These are phyloP conservation scores for Pseudorhombus dupliciocellatus DNA, from an alignment of 2,113 vertebrate genomes.

Conservation along the genomic window DNA sequence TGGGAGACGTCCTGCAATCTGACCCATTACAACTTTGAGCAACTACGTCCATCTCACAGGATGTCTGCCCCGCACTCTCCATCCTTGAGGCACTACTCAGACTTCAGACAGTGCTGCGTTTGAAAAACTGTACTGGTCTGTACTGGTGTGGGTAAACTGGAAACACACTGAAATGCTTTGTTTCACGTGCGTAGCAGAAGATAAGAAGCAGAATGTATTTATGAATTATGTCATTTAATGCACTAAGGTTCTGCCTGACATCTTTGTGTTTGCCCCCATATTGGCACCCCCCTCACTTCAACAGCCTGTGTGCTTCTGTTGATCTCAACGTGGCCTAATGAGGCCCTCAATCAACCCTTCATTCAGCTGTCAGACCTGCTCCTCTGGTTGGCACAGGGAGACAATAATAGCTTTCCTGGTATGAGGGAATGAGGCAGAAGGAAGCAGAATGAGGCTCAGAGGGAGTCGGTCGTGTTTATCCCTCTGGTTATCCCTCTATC, in stretches of 20 bases:
- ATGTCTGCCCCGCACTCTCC: background rate
- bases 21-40: slow-evolving; percentile 37
- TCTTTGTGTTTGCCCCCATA: background rate
- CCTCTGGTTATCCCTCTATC: slow-evolving; percentile 75
- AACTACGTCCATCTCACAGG: background rate
- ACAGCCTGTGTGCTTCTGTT: background rate
- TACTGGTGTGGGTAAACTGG: too few species aligned
- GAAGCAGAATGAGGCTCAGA: slow-evolving; percentile 52
- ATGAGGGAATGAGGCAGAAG: slow-evolving; percentile 40
- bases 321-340: slow-evolving; percentile 11
- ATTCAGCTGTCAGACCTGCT: slow-evolving; percentile 4
- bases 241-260: too few species aligned
- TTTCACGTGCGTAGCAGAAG: background rate
- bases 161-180: background rate
- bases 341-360: slow-evolving; percentile 4
- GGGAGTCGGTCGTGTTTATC: slow-evolving; percentile 71
- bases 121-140: background rate
- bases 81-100: background rate
- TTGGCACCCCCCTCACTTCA: background rate
- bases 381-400: slow-evolving; percentile 10
- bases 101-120: background rate
- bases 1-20: slow-evolving; percentile 49
- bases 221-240: too few species aligned
- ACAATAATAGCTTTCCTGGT: slow-evolving; percentile 44
- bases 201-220: background rate